Base-by-base conservation (phyloP, 1,140 invertebrate genomes). In the Zaprionus africanus region DNA sequence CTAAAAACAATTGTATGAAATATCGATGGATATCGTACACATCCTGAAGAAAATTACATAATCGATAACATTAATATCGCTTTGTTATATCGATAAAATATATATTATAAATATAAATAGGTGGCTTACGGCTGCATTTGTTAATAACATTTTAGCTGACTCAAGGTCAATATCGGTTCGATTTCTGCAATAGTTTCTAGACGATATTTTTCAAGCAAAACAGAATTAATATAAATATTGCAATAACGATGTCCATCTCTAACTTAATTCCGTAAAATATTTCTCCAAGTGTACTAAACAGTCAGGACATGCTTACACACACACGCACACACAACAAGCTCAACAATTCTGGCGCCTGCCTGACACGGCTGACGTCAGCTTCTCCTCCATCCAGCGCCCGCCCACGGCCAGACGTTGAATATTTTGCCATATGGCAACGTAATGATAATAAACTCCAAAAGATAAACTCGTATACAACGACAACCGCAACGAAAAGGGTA, bases 401-500 rank as follows among this genome's bases (percentile, higher is more conserved):
- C n/a, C 24, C 34, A 38, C 49, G 43, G 70, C 64, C 78, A 79
- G 43, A 60, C 28, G 57, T 72, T 85, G 77, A 81, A 86, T 87
- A 87, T 87, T 90, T 82, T 82, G 49, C 88, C 88, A 91, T 91
- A 91, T 91, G 88, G 88, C 88, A 85, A 71, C 76, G 71, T 88
- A 91, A 91, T 91, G 87, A 91, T 91, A 91, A 91, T 91, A 91
- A 91, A 91, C 88, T 91, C 87, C 76, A 84, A 80, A 88, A 86
- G 90, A 91, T 82, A 91, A 75, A 88, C 76, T 75, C 66, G 56
- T 69, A 73, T 67, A 74, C 67, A 58, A 75, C 24, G 63, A 57
- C 53, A 56, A 36, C 49, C 66, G 60, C 53, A 56, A 46, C 26
- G 53, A 15, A 5, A 5, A 5, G 26, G 12, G 53, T 12, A 12